Evolutionary conservation across 2,113 vertebrate species (phyloP).

Genomic region (Talpa occidentalis): DNA sequence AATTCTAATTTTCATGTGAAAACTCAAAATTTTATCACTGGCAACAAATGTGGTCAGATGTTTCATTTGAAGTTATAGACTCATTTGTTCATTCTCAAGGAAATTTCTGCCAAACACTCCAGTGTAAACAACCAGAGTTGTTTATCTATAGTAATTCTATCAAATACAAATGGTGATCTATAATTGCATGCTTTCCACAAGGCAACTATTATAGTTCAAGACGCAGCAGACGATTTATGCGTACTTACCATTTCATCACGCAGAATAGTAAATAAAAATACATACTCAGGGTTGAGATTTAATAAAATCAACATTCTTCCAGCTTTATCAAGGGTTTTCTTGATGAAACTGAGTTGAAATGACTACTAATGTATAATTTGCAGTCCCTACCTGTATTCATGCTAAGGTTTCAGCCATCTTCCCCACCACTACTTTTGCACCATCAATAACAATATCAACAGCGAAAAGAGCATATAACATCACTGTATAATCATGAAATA

Average conservation of each 20-base stretch:
- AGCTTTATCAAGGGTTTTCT: background rate
- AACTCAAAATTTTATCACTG: background rate
- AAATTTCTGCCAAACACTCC: background rate
- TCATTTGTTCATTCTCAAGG: conserved; percentile 47
- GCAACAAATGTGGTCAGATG: background rate
- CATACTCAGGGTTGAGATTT: background rate
- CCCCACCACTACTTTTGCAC: background rate
- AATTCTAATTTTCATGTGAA: conserved; percentile 39
- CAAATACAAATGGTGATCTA: conserved; percentile 17
- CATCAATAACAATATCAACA: background rate
- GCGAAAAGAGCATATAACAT: background rate
- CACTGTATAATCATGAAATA: background rate
- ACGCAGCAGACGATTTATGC: background rate
- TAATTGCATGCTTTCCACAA: background rate
- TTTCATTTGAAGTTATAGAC: conserved; percentile 39
- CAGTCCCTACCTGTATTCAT: background rate
- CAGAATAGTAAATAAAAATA: background rate
- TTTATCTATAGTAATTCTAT: background rate
- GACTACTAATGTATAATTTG: background rate
- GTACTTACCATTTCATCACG: background rate
- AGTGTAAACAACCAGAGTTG: background rate
- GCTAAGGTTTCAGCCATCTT: background rate
- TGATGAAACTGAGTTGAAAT: background rate
- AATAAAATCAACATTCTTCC: conserved; percentile 35
- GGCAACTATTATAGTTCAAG: background rate